These are phyloP conservation scores for Lysandra coridon DNA, from an alignment of 2,888 invertebrate genomes.

Conservation along the genomic window DNA sequence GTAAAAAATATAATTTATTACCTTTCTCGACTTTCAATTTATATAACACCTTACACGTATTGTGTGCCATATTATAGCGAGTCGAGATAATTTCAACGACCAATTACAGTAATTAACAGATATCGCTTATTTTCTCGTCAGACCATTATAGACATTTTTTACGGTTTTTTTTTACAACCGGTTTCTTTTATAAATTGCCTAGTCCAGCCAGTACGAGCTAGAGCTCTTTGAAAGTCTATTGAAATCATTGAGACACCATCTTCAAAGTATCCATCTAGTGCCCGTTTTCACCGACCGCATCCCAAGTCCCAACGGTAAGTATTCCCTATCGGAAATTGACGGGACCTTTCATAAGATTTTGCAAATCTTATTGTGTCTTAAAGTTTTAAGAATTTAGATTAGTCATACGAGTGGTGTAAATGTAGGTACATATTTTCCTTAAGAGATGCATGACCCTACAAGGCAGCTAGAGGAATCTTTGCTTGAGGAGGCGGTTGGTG, in stretches of 20 bases:
- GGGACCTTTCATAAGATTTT: neutral
- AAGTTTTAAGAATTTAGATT: neutral
- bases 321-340: neutral
- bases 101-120: slow-evolving; percentile 19
- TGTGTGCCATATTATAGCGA: slow-evolving; percentile 16
- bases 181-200: neutral
- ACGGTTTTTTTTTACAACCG: slow-evolving; percentile 9
- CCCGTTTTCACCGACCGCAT: neutral
- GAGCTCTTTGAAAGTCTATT: neutral
- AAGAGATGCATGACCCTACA: neutral
- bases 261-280: neutral
- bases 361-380: neutral
- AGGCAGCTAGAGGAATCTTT: neutral
- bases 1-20: slow-evolving; percentile 25
- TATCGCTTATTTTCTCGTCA: slow-evolving; percentile 15
- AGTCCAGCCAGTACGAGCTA: neutral
- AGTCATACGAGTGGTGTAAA: neutral
- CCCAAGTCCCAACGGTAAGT: neutral
- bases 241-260: neutral
- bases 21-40: slow-evolving; percentile 31
- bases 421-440: neutral
- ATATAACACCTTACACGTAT: slow-evolving; percentile 17
- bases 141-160: neutral
- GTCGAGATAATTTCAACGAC: slow-evolving; percentile 15
- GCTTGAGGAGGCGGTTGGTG: neutral